Evolutionary conservation across 2,888 invertebrate species (phyloP), one percentile per base, ranked within the genome.

Genomic region (Atherix ibis): DNA sequence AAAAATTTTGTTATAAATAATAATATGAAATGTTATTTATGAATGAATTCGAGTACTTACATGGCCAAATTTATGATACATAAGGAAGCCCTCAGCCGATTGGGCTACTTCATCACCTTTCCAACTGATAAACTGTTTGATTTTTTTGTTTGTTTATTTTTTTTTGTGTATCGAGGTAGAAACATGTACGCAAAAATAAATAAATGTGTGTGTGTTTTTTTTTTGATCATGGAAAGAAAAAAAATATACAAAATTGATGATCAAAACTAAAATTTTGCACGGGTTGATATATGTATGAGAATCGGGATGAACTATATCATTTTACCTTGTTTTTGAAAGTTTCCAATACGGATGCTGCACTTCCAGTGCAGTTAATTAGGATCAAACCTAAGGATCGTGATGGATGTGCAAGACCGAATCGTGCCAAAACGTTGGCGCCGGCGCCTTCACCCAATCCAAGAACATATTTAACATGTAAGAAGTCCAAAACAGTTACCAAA

Each of bases 61-160:
- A 63, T 82, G 79, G 58, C 88, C 89, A 61, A 88, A 88, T 68
- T 87, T 83, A 61, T 89, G 88, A 55, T 84, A 79, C 49, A 85
- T 73, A 44, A 89, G 68, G 59, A 85, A 88, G 49, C 83, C 79
- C 63, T 87, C 87, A 39, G 87, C 84, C 2, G 83, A 81, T 44
- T 84, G 83, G 38, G 82, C 81, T 62, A 88, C 84, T 52, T 77
- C 78, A 18, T 80, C 72, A 37, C 84, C 73, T 50, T 77, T 79
- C 82, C 87, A 83, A 48, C 78, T 73, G 42, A 85, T 80, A 54
- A 85, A 76, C 71, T 79, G 55, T 33, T 53, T 50, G 40, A 30
- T 8, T 26, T 8, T 8, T 26, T n/a, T 5, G n/a, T 13, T 26
- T 5, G 5, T 12, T 13, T 13, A 26, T 5, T 26, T 12, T 13